These are phyloP conservation scores for Hestina assimilis DNA, from an alignment of 1,140 invertebrate genomes.

Conservation along the genomic window DNA sequence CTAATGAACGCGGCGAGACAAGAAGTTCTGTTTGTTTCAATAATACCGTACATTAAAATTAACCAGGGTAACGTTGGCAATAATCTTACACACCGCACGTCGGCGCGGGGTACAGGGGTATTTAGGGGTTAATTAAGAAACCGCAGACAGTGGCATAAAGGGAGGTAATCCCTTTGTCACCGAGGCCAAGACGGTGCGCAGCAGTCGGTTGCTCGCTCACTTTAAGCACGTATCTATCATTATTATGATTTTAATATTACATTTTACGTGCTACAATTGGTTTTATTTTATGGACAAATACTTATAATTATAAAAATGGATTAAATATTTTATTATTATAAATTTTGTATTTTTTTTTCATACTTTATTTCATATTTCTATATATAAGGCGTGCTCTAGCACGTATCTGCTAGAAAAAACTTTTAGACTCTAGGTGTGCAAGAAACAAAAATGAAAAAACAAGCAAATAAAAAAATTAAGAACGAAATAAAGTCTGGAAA, in stretches of 20 bases:
- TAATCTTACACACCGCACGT: constrained; percentile 62
- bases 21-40: constrained; percentile 56
- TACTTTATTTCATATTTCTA: too few species aligned
- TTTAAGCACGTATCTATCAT: constrained; percentile 22
- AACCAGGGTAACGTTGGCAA: constrained; percentile 61
- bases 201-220: constrained; percentile 10
- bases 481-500: too few species aligned
- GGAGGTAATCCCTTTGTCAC: constrained; percentile 67
- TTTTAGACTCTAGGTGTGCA: too few species aligned
- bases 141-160: constrained; percentile 52
- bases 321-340: too few species aligned
- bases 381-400: too few species aligned
- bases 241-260: constrained; percentile 17
- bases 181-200: constrained; percentile 43
- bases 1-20: constrained; percentile 46
- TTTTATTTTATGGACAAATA: neutral
- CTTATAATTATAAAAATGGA: too few species aligned
- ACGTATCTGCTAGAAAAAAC: too few species aligned
- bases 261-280: neutral
- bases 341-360: too few species aligned
- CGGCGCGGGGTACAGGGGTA: constrained; percentile 51
- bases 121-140: constrained; percentile 75
- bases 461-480: too few species aligned
- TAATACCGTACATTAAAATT: constrained; percentile 66
- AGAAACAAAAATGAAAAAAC: neutral